Evolutionary conservation across 2,888 invertebrate species (phyloP).

Genomic region (Cecidostiba fungosa): DNA sequence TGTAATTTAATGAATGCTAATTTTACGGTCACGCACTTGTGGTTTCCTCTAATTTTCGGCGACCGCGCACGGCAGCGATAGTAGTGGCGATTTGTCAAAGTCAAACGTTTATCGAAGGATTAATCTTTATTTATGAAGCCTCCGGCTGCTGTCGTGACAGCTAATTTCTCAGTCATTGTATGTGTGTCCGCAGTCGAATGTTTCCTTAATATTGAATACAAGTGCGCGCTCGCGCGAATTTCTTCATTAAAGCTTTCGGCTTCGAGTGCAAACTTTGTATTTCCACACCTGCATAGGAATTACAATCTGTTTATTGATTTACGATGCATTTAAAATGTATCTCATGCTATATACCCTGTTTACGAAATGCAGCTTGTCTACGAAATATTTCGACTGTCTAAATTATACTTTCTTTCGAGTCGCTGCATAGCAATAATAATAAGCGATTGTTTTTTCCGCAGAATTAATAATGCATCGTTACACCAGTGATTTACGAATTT

Average conservation of each 20-base stretch:
- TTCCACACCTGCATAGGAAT: not conserved
- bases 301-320: not conserved
- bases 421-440: not conserved
- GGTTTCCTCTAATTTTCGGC: not conserved
- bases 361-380: not conserved
- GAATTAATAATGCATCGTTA: not conserved
- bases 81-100: constrained; percentile 27
- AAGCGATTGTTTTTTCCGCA: not conserved
- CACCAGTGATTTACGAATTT: not conserved
- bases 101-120: constrained; percentile 15
- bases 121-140: constrained; percentile 38
- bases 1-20: not conserved
- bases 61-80: not conserved
- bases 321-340: not conserved
- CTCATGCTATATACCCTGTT: not conserved
- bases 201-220: not conserved
- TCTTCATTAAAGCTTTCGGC: not conserved
- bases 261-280: not conserved
- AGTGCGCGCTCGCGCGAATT: not conserved
- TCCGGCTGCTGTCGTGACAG: not conserved
- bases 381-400: not conserved
- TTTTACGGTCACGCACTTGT: not conserved
- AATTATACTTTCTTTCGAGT: not conserved
- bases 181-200: not conserved
- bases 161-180: not conserved